These are phyloP conservation scores for Cremastinae sp. DNA, from an alignment of 2,888 invertebrate species.

Conservation along the genomic window DNA sequence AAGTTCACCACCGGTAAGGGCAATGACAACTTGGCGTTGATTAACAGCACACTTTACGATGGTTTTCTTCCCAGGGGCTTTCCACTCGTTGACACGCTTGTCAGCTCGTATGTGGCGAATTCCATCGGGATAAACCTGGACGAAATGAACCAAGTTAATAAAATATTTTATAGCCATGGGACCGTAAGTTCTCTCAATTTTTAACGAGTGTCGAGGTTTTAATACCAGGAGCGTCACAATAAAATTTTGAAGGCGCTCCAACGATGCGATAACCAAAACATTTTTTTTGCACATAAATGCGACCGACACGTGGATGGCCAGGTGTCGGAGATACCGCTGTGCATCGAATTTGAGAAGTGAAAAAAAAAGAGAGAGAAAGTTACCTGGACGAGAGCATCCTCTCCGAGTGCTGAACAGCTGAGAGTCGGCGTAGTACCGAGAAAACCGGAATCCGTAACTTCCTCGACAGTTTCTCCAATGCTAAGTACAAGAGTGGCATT, in stretches of 20 bases:
- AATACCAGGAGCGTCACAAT: conserved; percentile 75
- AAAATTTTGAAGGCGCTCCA: conserved; percentile 70
- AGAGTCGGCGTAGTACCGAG: conserved; percentile 98
- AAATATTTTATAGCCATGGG: conserved; percentile 30
- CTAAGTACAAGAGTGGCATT: conserved; percentile 98
- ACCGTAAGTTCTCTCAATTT: not conserved
- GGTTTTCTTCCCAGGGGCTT: conserved; percentile 97
- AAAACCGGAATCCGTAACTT: conserved; percentile 99
- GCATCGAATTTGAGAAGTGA: conserved; percentile 61
- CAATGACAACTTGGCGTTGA: conserved; percentile 98
- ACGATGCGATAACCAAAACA: conserved; percentile 76
- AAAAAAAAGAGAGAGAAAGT: not conserved
- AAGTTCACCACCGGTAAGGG: conserved; percentile 97
- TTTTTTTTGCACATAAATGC: conserved; percentile 76
- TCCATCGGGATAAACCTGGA: conserved; percentile 98
- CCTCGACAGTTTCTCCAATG: conserved; percentile 99
- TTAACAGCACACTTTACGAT: conserved; percentile 99
- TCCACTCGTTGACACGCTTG: conserved; percentile 99
- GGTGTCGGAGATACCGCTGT: conserved; percentile 80
- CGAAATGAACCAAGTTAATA: conserved; percentile 46
- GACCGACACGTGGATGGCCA: conserved; percentile 77
- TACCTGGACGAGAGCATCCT: conserved; percentile 98
- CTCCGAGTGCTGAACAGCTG: conserved; percentile 98
- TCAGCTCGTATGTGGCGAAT: conserved; percentile 99
- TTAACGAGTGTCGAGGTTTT: conserved; percentile 68